Evolutionary conservation across 2,797 vertebrate species (phyloP).

Genomic region (Pseudomugil gertrudae): DNA sequence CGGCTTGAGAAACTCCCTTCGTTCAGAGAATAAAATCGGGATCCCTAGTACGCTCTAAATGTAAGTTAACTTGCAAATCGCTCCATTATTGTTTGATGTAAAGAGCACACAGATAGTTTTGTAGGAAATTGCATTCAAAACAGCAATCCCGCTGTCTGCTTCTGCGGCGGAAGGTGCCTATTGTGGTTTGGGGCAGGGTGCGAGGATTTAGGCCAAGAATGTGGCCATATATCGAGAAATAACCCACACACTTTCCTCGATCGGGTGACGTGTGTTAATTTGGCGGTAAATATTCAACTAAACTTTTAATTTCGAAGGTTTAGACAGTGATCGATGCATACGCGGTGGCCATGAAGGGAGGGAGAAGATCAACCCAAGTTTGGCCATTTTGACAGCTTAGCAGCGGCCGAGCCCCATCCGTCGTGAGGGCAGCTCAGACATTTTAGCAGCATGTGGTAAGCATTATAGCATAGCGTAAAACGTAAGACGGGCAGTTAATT

Average conservation of each 20-base stretch:
- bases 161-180: constrained; percentile 80
- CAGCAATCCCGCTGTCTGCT: constrained; percentile 57
- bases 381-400: constrained; percentile 77
- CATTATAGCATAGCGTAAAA: not conserved
- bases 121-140: constrained; percentile 12
- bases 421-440: constrained; percentile 30
- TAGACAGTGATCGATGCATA: constrained; percentile 23
- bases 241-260: not conserved
- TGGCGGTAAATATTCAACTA: not conserved
- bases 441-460: constrained; percentile 22
- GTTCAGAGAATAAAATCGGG: constrained; percentile 80
- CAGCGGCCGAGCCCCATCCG: constrained; percentile 41
- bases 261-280: too few species aligned
- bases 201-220: constrained; percentile 79
- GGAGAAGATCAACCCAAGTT: constrained; percentile 39
- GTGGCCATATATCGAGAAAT: constrained; percentile 52
- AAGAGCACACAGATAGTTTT: not conserved
- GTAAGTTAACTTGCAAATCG: constrained; percentile 75
- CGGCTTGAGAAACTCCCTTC: constrained; percentile 80
- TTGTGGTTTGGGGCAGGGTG: constrained; percentile 82
- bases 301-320: constrained; percentile 1
- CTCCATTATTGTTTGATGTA: constrained; percentile 29
- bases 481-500: not conserved
- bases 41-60: constrained; percentile 76
- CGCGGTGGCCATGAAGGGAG: constrained; percentile 35